Conservation (phyloP, 2,888 invertebrate species). For the Amblyjoppa proteus region DNA sequence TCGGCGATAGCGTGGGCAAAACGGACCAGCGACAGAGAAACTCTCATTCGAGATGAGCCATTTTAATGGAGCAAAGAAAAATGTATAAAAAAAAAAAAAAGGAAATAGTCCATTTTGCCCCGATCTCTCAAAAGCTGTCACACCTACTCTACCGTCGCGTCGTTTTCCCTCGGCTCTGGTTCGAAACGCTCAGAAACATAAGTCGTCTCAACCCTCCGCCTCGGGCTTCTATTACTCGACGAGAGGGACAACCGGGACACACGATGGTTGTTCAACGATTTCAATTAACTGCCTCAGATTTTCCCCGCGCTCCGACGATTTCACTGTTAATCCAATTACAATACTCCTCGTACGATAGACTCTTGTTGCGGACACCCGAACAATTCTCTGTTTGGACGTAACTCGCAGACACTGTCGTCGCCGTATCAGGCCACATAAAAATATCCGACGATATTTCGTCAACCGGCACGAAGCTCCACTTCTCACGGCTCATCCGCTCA, state of each 20-base stretch:
- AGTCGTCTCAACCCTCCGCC: neutral
- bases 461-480: neutral
- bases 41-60: neutral
- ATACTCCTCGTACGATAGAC: neutral
- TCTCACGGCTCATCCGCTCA: neutral
- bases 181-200: neutral
- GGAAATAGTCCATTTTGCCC: no score
- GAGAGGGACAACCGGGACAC: neutral
- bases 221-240: neutral
- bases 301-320: constrained; percentile 23
- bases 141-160: no score
- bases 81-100: no score
- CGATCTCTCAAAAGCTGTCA: no score
- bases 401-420: constrained; percentile 24
- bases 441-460: neutral
- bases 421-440: neutral
- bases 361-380: neutral
- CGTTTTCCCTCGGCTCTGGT: neutral
- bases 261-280: constrained; percentile 1
- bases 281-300: constrained; percentile 26
- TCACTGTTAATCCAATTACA: constrained; percentile 31
- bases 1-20: no score
- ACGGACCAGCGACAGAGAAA: neutral
- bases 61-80: neutral
- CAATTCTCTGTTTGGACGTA: neutral